Base-by-base conservation (phyloP, 2,888 invertebrate species). In the Lycia hirtaria region DNA sequence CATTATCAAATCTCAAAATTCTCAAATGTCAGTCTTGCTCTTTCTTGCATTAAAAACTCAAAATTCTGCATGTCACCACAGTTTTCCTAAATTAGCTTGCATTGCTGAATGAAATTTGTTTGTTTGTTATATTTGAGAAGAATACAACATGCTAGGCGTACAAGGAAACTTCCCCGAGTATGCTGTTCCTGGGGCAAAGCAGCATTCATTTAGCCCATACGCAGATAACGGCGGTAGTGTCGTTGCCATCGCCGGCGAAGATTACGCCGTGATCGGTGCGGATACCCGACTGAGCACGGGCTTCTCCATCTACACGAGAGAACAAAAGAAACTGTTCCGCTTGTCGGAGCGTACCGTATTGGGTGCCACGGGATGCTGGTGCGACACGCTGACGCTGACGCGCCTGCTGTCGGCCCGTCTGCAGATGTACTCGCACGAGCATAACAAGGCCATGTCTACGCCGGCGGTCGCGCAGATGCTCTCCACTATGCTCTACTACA, bases 361-460 rank as follows among this genome's bases (percentile, higher is more conserved):
- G n/a, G 98, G 97, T 0, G 97, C 97, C 53, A 95, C 97, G 17
- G 99, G 99, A 15, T 99, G 99, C 86, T 99, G 99, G 97, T 98
- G 99, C 76, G 99, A 99, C 88, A 97, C 97, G 3, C 91, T 99
- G 14, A 97, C 99, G 0, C 92, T 99, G 43, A 97, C 97, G 7
- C 94, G 97, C 66, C 91, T 97, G 63, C 85, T 99, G 24, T 93
- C 95, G 65, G 97, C 98, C 51, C 94, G 98, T 56, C 95, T 98
- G 94, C 97, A 97, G 92, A 98, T 98, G 96, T 99, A 98, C 78
- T 94, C 96, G 67, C 98, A 99, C 80, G 97, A 98, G 67, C 99
- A 99, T 87, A 96, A 97, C 78, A 98, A 97, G 86, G 93, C 94
- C 1, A 99, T 99, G 97, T 93, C 96, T 0, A 97, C 99, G 0